These are phyloP conservation scores for Sminthopsis crassicaudata DNA, from an alignment of 2,113 vertebrate genomes.

Conservation along the genomic window DNA sequence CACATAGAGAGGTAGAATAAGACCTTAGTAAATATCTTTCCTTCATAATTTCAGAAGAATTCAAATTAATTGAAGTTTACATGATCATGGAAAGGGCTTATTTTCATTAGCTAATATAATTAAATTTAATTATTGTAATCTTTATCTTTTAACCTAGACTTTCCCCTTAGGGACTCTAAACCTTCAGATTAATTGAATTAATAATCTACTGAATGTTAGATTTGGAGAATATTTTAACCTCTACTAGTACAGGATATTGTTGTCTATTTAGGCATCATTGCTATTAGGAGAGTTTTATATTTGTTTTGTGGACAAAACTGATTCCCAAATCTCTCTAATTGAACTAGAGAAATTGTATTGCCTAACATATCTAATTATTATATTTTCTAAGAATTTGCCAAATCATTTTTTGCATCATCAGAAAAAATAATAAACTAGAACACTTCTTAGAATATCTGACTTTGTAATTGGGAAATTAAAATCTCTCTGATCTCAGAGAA, in stretches of 20 bases:
- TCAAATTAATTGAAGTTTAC: background rate
- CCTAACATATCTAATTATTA: background rate
- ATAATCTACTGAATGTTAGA: background rate
- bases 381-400: background rate
- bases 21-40: background rate
- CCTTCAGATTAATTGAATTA: background rate
- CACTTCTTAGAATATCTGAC: background rate
- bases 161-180: background rate
- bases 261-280: conserved; percentile 15
- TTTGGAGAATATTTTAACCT: background rate
- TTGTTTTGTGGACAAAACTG: conserved; percentile 3
- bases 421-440: background rate
- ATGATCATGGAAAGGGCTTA: background rate
- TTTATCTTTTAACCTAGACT: background rate
- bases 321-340: background rate
- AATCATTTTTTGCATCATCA: background rate
- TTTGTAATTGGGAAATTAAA: background rate
- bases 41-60: background rate
- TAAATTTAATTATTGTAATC: background rate
- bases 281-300: background rate
- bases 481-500: background rate
- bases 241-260: background rate
- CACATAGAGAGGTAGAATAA: background rate
- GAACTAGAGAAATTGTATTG: background rate
- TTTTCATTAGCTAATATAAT: background rate